phyloP scores from a whole-genome alignment of 2,113 vertebrate genomes.

The Salvelinus alpinus region DNA sequence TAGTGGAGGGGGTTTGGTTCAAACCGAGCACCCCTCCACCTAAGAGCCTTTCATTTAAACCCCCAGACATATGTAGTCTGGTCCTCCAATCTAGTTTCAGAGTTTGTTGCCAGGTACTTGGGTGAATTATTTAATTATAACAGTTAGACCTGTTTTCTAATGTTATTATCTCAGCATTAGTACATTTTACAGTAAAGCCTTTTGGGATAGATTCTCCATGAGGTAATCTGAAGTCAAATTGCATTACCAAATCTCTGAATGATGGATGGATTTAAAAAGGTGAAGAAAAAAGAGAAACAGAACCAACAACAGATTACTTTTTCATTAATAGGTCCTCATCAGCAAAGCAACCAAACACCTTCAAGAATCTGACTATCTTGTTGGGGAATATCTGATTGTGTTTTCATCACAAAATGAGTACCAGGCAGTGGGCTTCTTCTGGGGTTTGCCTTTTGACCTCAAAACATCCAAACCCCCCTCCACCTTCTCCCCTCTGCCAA shows the following conservation, averaged over 20 bases:
- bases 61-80: slow-evolving; percentile 71
- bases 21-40: slow-evolving; percentile 50
- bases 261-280: slow-evolving; percentile 40
- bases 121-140: slow-evolving; percentile 38
- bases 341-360: slow-evolving; percentile 27
- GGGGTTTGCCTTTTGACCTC: neutral
- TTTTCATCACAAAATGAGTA: slow-evolving; percentile 1
- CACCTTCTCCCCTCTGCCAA: neutral
- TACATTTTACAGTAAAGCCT: slow-evolving; percentile 24
- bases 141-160: slow-evolving; percentile 53
- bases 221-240: slow-evolving; percentile 55
- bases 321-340: slow-evolving; percentile 49
- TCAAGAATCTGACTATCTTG: neutral
- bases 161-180: slow-evolving; percentile 65
- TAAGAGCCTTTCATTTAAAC: slow-evolving; percentile 69
- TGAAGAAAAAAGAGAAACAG: slow-evolving; percentile 2
- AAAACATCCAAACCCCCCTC: neutral
- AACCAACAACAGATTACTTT: slow-evolving; percentile 44
- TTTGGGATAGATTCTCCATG: slow-evolving; percentile 5
- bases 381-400: neutral
- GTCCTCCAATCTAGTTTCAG: slow-evolving; percentile 56
- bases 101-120: slow-evolving; percentile 56
- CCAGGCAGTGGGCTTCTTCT: slow-evolving; percentile 17
- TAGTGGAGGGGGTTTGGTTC: slow-evolving; percentile 13
- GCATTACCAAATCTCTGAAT: slow-evolving; percentile 52